A percentile compares a stretch with the other conserved stretches of the same genome.
Evolutionary conservation across 2,797 vertebrate genomes (phyloP).

Genomic region (Tenualosa thibaudeaui): DNA sequence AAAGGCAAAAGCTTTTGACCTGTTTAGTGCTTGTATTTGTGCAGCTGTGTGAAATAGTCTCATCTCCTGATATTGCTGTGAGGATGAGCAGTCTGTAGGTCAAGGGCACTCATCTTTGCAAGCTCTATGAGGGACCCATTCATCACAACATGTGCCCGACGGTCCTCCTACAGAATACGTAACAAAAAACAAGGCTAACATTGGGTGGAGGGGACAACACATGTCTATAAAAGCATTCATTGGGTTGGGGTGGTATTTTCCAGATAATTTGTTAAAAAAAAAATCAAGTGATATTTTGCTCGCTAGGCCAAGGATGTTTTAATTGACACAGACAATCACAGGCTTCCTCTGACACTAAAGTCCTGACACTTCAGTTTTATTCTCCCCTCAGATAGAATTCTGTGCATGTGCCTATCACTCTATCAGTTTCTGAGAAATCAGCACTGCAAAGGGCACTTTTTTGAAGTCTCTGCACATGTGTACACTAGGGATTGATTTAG

Average conservation of each 20-base stretch:
- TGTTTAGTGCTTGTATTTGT: constrained; percentile 30
- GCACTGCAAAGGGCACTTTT: constrained; percentile 39
- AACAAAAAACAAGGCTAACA: background rate
- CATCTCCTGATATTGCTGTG: constrained; percentile 23
- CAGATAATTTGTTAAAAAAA: background rate
- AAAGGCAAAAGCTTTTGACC: constrained; percentile 24
- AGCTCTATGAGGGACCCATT: background rate
- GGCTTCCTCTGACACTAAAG: background rate
- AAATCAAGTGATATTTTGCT: background rate
- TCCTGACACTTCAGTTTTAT: background rate
- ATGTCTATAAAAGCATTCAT: background rate
- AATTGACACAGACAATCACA: background rate
- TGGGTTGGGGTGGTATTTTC: background rate
- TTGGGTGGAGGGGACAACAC: too few species aligned
- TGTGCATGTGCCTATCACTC: constrained; percentile 8
- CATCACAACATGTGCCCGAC: background rate
- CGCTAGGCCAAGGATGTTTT: background rate
- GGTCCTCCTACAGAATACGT: background rate
- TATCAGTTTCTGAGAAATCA: constrained; percentile 58
- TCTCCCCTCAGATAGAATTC: background rate
- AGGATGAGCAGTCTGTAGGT: constrained; percentile 24
- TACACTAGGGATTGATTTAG: constrained; percentile 63
- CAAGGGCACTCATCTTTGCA: constrained; percentile 19
- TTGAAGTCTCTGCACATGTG: constrained; percentile 51
- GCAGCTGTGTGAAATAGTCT: constrained; percentile 27